These are phyloP conservation scores for Rhopalosiphum maidis DNA, from an alignment of 1,140 invertebrate species.

Conservation along the genomic window DNA sequence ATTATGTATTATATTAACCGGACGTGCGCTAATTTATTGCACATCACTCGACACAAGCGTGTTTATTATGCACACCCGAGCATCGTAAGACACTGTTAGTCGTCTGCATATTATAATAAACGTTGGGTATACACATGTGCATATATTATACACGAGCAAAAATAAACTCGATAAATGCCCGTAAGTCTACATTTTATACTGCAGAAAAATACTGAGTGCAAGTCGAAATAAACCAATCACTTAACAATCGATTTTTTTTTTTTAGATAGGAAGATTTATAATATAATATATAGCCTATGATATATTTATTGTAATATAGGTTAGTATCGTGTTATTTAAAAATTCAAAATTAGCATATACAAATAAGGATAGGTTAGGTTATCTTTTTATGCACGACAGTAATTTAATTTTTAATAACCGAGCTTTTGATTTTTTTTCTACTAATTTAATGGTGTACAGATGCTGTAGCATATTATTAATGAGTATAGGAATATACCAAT, in stretches of 20 bases:
- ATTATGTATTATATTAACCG: background rate
- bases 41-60: slow-evolving; percentile 11
- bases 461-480: background rate
- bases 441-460: background rate
- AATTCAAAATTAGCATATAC: too few relatives aligned
- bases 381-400: background rate
- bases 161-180: background rate
- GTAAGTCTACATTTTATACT: background rate
- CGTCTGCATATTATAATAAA: background rate
- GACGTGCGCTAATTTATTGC: slow-evolving; percentile 14
- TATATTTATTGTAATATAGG: background rate
- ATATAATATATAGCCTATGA: background rate
- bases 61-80: background rate
- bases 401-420: background rate
- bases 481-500: background rate
- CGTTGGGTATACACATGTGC: background rate
- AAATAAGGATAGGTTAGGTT: background rate
- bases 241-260: background rate
- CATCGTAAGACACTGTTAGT: background rate
- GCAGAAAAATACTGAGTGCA: background rate
- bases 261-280: background rate
- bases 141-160: background rate
- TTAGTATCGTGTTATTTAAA: background rate
- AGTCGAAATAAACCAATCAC: background rate
- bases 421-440: background rate